A percentile compares a stretch with the other conserved stretches of the same genome.
Conservation (phyloP, 35 echinoderm and acorn worm genomes). For the Amphiura filiformis region DNA sequence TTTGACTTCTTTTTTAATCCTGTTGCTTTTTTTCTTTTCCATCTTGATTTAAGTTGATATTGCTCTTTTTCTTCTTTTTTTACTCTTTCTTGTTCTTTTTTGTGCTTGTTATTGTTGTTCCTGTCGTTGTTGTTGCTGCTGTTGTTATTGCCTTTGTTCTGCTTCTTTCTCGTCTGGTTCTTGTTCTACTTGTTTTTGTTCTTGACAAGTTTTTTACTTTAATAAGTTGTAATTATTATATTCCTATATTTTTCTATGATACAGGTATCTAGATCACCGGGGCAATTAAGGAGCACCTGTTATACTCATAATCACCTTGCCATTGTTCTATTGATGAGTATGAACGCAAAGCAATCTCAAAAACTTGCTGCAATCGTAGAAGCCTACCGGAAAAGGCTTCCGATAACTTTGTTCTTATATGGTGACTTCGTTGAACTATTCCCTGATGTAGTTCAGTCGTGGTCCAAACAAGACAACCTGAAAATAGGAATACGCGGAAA, state of each 20-base stretch:
- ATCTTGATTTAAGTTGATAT: neutral
- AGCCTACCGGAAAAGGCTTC: conserved; percentile 16
- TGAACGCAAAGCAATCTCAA: conserved; percentile 21
- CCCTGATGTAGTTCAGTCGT: conserved; percentile 18
- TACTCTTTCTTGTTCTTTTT: neutral
- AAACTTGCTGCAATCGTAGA: conserved; percentile 6
- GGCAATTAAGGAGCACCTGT: neutral
- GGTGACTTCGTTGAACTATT: conserved; percentile 48
- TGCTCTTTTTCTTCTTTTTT: neutral
- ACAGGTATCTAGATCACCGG: neutral
- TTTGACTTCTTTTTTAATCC: neutral
- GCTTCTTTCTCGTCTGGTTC: too few species aligned
- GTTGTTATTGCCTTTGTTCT: too few species aligned
- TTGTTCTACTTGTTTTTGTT: too few species aligned
- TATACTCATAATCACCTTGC: neutral
- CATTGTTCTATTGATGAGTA: neutral
- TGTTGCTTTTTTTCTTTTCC: neutral
- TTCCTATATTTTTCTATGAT: neutral
- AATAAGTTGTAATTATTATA: neutral
- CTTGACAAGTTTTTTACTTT: neutral
- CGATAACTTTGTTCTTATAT: conserved; percentile 43
- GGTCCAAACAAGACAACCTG: conserved; percentile 11
- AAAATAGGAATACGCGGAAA: conserved; percentile 35
- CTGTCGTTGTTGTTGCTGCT: neutral
- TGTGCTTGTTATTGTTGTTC: neutral